phyloP scores from a whole-genome alignment of 2,888 invertebrate genomes.

The Pheosia tremula region DNA sequence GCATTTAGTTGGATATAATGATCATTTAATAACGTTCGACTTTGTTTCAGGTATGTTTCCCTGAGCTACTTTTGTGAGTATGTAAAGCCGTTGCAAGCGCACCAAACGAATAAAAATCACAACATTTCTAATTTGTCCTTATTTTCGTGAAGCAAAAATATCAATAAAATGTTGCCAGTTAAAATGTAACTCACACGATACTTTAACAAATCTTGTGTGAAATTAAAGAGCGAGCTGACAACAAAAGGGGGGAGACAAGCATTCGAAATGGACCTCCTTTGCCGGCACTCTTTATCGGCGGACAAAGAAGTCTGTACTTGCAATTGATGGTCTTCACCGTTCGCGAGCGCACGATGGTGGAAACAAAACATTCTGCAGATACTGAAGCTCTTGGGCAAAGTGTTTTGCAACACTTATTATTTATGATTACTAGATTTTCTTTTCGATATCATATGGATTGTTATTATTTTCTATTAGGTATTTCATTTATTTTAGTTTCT shows the following conservation, averaged over 20 bases:
- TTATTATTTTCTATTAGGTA: conserved; percentile 28
- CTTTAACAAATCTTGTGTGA: conserved; percentile 25
- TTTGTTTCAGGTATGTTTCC: not conserved
- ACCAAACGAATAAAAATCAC: not conserved
- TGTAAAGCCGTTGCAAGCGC: not conserved
- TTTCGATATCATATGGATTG: conserved; percentile 25
- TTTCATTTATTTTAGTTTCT: conserved; percentile 7
- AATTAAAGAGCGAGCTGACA: conserved; percentile 33
- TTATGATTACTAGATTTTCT: conserved; percentile 15
- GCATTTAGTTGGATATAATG: no score
- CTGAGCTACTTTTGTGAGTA: not conserved
- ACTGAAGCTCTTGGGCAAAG: conserved; percentile 29
- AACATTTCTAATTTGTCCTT: no score
- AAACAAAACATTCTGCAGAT: conserved; percentile 51
- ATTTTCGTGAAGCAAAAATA: not conserved
- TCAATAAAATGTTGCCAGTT: not conserved
- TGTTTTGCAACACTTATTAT: conserved; percentile 33
- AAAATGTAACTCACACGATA: conserved; percentile 10
- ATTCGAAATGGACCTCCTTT: conserved; percentile 42
- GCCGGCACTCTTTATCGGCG: conserved; percentile 43
- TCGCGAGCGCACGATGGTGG: conserved; percentile 34
- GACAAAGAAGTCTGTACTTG: conserved; percentile 54
- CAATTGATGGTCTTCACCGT: conserved; percentile 56
- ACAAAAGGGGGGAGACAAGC: conserved; percentile 40
- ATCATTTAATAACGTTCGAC: not conserved